Evolutionary conservation across 2,888 invertebrate species (phyloP).

Genomic region (Dione juno): DNA sequence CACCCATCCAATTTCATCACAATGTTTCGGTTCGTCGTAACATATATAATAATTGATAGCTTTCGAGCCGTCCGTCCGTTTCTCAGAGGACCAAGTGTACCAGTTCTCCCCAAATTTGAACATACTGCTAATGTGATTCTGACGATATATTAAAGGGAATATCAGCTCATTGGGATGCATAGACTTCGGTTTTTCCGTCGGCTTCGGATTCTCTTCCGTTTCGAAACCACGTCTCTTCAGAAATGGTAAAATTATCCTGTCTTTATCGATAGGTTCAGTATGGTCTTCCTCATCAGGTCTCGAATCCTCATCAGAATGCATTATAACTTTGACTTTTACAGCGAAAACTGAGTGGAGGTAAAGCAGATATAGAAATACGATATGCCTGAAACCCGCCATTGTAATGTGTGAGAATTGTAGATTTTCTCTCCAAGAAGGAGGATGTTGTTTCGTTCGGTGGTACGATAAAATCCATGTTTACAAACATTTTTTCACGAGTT

Average conservation of each 20-base stretch:
- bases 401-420: constrained; percentile 3
- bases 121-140: constrained; percentile 75
- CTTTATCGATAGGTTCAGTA: constrained; percentile 58
- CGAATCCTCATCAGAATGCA: constrained; percentile 70
- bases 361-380: constrained; percentile 53
- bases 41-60: constrained; percentile 72
- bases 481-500: constrained; percentile 49
- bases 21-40: constrained; percentile 75
- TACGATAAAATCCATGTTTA: constrained; percentile 67
- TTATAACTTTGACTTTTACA: constrained; percentile 74
- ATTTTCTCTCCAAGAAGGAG: constrained; percentile 42
- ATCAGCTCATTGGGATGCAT: constrained; percentile 74
- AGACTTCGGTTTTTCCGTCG: constrained; percentile 60
- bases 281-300: constrained; percentile 60
- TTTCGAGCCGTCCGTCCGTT: constrained; percentile 69
- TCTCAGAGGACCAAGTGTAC: constrained; percentile 78
- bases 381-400: constrained; percentile 47
- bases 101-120: constrained; percentile 77
- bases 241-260: constrained; percentile 64
- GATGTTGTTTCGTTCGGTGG: constrained; percentile 53
- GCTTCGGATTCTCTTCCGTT: too few relatives aligned
- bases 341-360: constrained; percentile 54
- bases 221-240: constrained; percentile 57
- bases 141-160: constrained; percentile 73
- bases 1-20: constrained; percentile 79